Evolutionary conservation across 1,140 invertebrate genomes (phyloP).

Genomic region (Rhopalosiphum padi): DNA sequence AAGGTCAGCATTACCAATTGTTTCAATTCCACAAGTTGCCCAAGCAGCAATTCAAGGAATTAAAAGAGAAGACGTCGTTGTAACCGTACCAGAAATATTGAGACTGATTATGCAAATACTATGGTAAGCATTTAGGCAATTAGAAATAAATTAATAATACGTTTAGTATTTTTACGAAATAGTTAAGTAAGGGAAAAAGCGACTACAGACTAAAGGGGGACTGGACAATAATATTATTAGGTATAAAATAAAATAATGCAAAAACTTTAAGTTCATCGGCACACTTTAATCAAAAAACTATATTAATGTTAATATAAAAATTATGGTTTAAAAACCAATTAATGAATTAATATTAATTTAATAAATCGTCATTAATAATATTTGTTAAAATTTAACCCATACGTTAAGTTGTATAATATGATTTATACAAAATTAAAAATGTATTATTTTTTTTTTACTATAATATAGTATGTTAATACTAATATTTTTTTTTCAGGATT

Average conservation of each 20-base stretch:
- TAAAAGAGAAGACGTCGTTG: slow-evolving; percentile 59
- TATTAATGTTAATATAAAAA: background rate
- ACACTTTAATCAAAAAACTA: background rate
- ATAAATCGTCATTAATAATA: background rate
- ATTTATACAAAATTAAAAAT: background rate
- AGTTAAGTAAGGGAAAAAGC: background rate
- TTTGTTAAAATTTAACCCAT: background rate
- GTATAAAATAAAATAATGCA: background rate
- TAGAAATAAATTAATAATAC: background rate
- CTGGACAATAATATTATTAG: background rate
- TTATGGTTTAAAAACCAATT: too few species aligned
- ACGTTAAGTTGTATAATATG: too few species aligned
- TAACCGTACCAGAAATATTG: slow-evolving; percentile 60
- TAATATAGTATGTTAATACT: background rate
- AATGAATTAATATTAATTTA: too few species aligned
- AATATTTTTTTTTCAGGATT: slow-evolving; percentile 56
- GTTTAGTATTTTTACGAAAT: background rate
- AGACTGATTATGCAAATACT: slow-evolving; percentile 12
- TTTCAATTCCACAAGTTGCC: slow-evolving; percentile 60
- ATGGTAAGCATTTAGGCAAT: background rate
- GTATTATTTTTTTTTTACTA: background rate
- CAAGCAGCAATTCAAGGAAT: slow-evolving; percentile 58
- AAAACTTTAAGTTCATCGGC: too few species aligned
- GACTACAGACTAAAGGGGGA: background rate
- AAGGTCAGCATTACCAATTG: slow-evolving; percentile 60